These are phyloP conservation scores for Remorina albescens DNA, from an alignment of 2,797 vertebrate species.

Conservation along the genomic window DNA sequence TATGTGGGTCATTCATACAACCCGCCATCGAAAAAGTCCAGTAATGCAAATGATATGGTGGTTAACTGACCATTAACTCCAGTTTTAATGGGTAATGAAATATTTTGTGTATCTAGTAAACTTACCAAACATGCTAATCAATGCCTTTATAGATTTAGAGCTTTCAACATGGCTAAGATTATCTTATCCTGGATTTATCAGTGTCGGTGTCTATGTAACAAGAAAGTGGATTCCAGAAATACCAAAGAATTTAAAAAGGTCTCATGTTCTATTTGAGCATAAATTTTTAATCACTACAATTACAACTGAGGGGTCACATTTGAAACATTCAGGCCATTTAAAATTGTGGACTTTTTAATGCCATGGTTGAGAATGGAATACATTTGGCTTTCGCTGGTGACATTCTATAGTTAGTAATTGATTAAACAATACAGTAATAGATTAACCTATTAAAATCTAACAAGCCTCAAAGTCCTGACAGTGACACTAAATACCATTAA, in stretches of 20 bases:
- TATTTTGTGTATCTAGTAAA: background rate
- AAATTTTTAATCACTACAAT: background rate
- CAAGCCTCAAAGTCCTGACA: background rate
- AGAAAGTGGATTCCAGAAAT: background rate
- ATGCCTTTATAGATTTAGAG: background rate
- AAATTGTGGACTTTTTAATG: no score
- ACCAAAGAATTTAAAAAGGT: background rate
- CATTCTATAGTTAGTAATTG: background rate
- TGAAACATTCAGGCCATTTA: no score
- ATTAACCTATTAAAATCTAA: no score
- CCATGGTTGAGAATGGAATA: background rate
- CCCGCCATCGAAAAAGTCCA: background rate
- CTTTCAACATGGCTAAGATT: background rate
- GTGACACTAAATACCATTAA: no score
- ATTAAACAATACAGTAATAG: no score
- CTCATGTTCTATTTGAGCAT: background rate
- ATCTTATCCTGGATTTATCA: background rate
- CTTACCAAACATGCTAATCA: background rate
- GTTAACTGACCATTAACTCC: background rate
- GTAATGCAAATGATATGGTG: background rate
- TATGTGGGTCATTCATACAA: constrained; percentile 20
- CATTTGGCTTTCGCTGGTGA: background rate
- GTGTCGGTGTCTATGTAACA: background rate
- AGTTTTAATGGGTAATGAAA: background rate
- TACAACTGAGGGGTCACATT: background rate